phyloP scores from a whole-genome alignment of 2,797 vertebrate species.

The Pantherophis vulpinus region DNA sequence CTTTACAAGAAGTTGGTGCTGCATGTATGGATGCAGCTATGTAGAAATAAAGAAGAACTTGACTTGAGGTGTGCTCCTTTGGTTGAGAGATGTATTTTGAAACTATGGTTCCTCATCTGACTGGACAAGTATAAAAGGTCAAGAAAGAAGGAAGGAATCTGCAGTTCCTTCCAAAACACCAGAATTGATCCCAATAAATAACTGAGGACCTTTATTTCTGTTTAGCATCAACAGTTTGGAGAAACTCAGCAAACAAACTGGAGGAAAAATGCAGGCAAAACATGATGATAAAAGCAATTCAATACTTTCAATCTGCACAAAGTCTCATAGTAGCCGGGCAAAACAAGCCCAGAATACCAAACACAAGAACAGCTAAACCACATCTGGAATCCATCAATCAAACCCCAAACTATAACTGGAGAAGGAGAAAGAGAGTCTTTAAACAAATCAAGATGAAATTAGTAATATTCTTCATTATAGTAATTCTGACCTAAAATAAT shows the following conservation, averaged over 20 bases:
- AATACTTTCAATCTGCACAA: neutral
- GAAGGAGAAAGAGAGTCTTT: neutral
- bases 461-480: neutral
- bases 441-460: neutral
- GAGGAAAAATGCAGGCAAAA: neutral
- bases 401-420: neutral
- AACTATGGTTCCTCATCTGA: neutral
- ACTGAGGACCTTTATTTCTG: neutral
- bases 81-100: neutral
- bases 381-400: neutral
- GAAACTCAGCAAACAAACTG: neutral
- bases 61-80: neutral
- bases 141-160: neutral
- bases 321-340: neutral
- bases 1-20: neutral
- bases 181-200: neutral
- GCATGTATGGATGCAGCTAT: neutral
- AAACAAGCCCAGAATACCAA: neutral
- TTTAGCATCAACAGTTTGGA: neutral
- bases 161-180: neutral
- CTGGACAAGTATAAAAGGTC: neutral
- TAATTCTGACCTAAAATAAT: neutral
- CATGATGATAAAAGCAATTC: neutral
- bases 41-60: neutral
- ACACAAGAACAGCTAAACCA: neutral